Conservation (phyloP, 2,888 invertebrate species). For the Eulithis prunata region DNA sequence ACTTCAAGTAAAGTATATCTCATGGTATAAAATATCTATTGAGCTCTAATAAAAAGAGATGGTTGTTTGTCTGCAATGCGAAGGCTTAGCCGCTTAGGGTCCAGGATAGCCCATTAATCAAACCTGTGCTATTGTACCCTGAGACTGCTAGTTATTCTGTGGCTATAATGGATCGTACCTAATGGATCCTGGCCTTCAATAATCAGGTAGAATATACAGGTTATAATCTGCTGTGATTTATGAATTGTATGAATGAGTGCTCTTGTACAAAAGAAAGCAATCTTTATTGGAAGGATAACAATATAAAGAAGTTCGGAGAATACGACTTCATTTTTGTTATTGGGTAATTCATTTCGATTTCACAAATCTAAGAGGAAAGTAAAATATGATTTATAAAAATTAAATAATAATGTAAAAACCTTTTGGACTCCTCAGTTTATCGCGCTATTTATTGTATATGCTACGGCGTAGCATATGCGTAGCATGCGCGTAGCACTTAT, state of each 20-base stretch:
- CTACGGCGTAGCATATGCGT: too few relatives aligned
- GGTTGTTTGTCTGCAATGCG: slow-evolving; percentile 20
- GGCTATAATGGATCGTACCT: slow-evolving; percentile 29
- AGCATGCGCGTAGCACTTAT: too few relatives aligned
- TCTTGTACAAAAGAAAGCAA: too few relatives aligned
- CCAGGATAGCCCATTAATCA: slow-evolving; percentile 37
- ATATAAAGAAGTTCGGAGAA: too few relatives aligned
- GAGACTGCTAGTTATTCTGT: slow-evolving; percentile 12
- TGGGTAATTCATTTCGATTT: too few relatives aligned
- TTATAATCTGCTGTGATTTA: slow-evolving; percentile 12
- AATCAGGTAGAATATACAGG: slow-evolving; percentile 17
- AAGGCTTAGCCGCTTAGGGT: slow-evolving; percentile 18
- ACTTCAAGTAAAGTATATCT: background rate
- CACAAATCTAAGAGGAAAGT: too few relatives aligned
- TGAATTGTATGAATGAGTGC: slow-evolving; percentile 1
- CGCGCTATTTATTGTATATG: too few relatives aligned
- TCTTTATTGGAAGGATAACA: too few relatives aligned
- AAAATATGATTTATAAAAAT: too few relatives aligned
- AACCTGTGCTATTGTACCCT: slow-evolving; percentile 33
- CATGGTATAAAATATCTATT: background rate
- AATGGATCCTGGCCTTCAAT: slow-evolving; percentile 31
- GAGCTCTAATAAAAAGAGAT: slow-evolving; percentile 10
- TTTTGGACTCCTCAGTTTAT: too few relatives aligned
- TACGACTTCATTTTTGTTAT: too few relatives aligned
- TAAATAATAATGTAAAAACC: too few relatives aligned